Conservation (phyloP, 2,797 vertebrate species). For the Phoxinus dragarum region DNA sequence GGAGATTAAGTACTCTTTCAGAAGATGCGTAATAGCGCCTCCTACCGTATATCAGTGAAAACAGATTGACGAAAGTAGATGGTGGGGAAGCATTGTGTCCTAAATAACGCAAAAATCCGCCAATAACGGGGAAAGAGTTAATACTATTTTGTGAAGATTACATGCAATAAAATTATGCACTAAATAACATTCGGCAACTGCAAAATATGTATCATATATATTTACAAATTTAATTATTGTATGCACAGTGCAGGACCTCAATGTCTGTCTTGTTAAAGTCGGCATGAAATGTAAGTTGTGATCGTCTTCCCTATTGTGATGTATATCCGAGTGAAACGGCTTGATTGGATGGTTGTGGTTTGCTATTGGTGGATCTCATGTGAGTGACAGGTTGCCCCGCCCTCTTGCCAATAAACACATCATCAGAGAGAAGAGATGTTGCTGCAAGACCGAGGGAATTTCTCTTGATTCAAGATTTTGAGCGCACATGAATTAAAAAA, state of each 20-base stretch:
- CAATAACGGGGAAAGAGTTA: no score
- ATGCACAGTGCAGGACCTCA: neutral
- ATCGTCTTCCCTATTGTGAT: neutral
- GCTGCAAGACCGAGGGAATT: neutral
- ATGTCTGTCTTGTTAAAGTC: neutral
- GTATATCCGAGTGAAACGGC: neutral
- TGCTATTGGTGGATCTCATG: neutral
- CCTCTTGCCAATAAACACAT: neutral
- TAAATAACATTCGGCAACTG: neutral
- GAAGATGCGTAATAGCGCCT: neutral
- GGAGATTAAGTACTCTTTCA: neutral
- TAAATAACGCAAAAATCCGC: no score
- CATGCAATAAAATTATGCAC: neutral
- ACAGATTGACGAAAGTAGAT: neutral
- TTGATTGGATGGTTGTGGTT: neutral
- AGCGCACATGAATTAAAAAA: no score
- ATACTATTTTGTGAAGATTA: neutral
- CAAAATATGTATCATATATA: neutral
- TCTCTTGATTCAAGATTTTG: neutral
- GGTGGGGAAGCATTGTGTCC: no score
- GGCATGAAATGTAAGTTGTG: neutral
- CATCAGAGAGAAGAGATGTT: neutral
- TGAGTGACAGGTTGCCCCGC: neutral
- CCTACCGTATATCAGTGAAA: neutral
- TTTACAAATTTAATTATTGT: neutral